phyloP scores from a whole-genome alignment of 2,113 vertebrate species.

The Cygnus buccinator region DNA sequence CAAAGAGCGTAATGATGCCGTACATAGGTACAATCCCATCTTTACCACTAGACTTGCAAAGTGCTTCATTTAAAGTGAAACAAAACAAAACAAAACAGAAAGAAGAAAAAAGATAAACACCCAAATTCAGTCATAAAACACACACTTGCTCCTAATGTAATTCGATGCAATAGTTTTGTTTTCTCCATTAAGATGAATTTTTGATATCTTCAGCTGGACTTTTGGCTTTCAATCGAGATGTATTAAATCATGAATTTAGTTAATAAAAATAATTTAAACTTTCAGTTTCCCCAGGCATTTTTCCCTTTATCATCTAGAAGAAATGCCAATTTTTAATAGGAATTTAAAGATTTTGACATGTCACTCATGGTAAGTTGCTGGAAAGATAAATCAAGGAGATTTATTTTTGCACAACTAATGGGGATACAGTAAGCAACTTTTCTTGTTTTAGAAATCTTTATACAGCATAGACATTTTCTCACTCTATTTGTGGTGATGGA shows the following conservation, averaged over 20 bases:
- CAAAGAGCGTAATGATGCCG: not conserved
- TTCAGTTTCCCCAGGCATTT: not conserved
- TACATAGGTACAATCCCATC: not conserved
- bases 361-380: constrained; percentile 36
- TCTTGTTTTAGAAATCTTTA: constrained; percentile 70
- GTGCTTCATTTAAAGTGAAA: not conserved
- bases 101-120: not conserved
- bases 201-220: not conserved
- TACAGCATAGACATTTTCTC: constrained; percentile 68
- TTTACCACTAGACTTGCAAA: not conserved
- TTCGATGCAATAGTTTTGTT: not conserved
- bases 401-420: constrained; percentile 36
- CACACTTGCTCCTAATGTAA: not conserved
- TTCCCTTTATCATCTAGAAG: not conserved
- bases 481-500: constrained; percentile 69
- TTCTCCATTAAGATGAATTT: not conserved
- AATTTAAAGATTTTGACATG: not conserved
- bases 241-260: constrained; percentile 4
- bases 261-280: constrained; percentile 17
- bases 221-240: not conserved
- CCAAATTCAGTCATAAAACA: not conserved
- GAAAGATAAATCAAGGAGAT: constrained; percentile 32
- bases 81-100: not conserved
- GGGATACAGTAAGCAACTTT: constrained; percentile 59
- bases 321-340: constrained; percentile 24